Percentiles rank a stretch among this genome's conserved stretches.
phyloP scores from a whole-genome alignment of 2,113 vertebrate species.

The Leuciscus idus region DNA sequence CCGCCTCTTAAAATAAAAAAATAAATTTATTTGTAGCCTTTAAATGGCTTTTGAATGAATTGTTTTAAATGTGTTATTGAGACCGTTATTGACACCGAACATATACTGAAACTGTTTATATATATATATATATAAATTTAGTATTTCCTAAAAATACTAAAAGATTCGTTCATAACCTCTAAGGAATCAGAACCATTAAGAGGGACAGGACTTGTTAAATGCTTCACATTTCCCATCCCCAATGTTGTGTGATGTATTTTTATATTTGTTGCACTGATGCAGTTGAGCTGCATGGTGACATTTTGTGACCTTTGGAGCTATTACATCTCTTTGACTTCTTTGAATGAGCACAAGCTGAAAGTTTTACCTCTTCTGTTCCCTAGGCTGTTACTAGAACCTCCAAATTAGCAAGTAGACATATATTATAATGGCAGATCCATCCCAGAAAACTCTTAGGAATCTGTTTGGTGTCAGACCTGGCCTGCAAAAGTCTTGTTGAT shows the following conservation, averaged over 20 bases:
- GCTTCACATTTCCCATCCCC: not conserved
- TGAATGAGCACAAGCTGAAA: not conserved
- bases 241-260: not conserved
- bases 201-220: not conserved
- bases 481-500: conserved; percentile 4
- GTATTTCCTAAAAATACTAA: not conserved
- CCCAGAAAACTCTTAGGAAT: not conserved
- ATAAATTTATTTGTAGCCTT: not conserved
- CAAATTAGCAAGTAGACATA: conserved; percentile 22
- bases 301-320: not conserved
- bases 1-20: not conserved
- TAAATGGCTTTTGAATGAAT: not conserved
- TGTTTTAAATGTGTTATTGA: not conserved
- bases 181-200: not conserved
- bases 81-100: too few relatives aligned
- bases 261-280: not conserved
- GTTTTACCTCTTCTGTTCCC: not conserved
- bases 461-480: conserved; percentile 6
- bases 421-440: conserved; percentile 9
- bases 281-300: not conserved
- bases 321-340: not conserved
- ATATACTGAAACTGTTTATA: too few relatives aligned
- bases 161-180: not conserved
- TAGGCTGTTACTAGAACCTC: not conserved
- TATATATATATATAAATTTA: too few relatives aligned